These are phyloP conservation scores for Paguma larvata DNA, from an alignment of 2,797 vertebrate genomes.

Conservation along the genomic window DNA sequence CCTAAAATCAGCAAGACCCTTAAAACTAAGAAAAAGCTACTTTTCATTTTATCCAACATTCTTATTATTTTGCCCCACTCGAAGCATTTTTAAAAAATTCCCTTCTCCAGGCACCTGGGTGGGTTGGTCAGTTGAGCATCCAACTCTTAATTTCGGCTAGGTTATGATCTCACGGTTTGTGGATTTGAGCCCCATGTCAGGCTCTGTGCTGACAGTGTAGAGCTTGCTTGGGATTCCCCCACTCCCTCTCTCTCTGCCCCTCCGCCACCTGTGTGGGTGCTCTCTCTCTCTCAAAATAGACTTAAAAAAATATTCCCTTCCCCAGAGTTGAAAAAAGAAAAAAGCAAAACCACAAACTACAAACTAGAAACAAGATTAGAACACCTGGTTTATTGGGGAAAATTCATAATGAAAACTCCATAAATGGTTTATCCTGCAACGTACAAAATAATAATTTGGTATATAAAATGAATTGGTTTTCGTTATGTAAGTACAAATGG, in stretches of 20 bases:
- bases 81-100: background rate
- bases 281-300: no score
- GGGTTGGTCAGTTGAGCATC: no score
- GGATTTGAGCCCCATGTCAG: no score
- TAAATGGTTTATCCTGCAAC: conserved; percentile 61
- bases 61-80: background rate
- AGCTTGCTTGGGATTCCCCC: no score
- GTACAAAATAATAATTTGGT: conserved; percentile 78
- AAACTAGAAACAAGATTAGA: conserved; percentile 71
- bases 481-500: conserved; percentile 71
- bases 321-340: conserved; percentile 57
- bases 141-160: no score
- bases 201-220: no score
- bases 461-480: conserved; percentile 75
- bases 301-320: background rate
- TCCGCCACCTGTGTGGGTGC: no score
- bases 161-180: no score
- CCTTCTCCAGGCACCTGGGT: background rate
- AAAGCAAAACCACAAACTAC: background rate
- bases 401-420: conserved; percentile 75
- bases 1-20: background rate
- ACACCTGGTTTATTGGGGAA: conserved; percentile 85
- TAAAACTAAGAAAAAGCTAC: conserved; percentile 12
- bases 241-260: no score
- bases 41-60: conserved; percentile 19